Base-by-base conservation (phyloP, 2,113 vertebrate species). In the Manacus vitellinus region DNA sequence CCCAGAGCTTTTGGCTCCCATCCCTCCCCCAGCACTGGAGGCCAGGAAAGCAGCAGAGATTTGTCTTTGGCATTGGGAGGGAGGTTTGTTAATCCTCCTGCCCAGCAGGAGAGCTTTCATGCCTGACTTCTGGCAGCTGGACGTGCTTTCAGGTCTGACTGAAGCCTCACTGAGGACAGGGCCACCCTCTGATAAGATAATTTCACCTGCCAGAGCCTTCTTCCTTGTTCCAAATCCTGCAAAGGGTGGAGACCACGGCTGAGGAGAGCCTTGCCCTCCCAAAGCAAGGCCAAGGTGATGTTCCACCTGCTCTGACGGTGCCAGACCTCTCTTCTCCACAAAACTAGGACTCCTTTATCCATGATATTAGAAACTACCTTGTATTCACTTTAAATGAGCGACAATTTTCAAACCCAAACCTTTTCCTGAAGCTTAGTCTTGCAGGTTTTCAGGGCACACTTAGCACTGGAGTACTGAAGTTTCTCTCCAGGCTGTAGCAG, bases 181-280 rank as follows among this genome's bases (percentile, higher is more conserved):
- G 22, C 33, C 83, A 80, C 59, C 39, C 35, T 77, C 71, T 74
- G 88, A 44, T 44, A 14, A 31, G 59, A 15, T 33, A 1, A 44
- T 61, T 63, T 90, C 85, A 63, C 86, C 95, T 81, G 24, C 46
- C 61, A 84, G 82, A 67, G 80, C 11, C 73, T 74, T 87, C 51
- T 96, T 47, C 47, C 25, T 9, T 1, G 4, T 31, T 94, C 82
- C 51, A 83, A 70, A 55, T 41, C 15, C 59, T 22, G 22, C 13
- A 2, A 71, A 49, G 25, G 0, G 3, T 54, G 59, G 41, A 66
- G 28, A 22, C 17, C 0, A 0, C 1, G 20, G 39, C 51, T 0
- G 1, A 92, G 63, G 39, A 49, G 16, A 52, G 14, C 14, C 30
- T 17, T n/a, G 46, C 52, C 22, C 62, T 85, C 44, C 52, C 52